Conservation (phyloP, 1,140 invertebrate species). For the Eriosoma lanigerum region DNA sequence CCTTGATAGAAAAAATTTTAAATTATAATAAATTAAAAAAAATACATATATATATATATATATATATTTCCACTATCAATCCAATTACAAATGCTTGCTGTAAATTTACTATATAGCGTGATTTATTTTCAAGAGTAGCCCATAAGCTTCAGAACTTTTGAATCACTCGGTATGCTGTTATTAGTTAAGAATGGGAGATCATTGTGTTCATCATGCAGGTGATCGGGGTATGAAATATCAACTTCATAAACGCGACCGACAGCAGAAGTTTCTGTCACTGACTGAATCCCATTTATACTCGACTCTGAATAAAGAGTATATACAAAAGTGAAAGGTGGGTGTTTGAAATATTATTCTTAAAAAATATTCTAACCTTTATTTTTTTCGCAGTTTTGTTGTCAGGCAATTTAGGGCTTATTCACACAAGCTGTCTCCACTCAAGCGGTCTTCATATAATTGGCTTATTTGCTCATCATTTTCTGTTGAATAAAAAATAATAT, state of each 20-base stretch:
- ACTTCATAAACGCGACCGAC: not conserved
- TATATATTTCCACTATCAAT: slow-evolving; percentile 56
- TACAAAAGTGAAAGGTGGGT: too few species aligned
- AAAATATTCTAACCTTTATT: too few species aligned
- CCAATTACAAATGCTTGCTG: slow-evolving; percentile 59
- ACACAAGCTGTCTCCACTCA: too few species aligned
- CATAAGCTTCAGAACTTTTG: slow-evolving; percentile 53
- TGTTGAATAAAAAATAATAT: too few species aligned
- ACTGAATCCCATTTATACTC: not conserved
- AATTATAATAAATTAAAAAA: not conserved
- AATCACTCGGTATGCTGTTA: slow-evolving; percentile 52
- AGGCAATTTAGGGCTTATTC: too few species aligned
- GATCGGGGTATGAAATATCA: not conserved
- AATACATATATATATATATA: too few species aligned
- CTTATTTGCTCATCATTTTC: too few species aligned
- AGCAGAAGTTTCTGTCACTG: not conserved
- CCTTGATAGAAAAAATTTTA: not conserved
- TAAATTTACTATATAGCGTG: slow-evolving; percentile 61
- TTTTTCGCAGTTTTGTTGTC: too few species aligned
- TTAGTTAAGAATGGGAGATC: slow-evolving; percentile 59
- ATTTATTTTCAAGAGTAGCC: slow-evolving; percentile 56
- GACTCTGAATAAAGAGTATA: too few species aligned
- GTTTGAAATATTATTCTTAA: too few species aligned
- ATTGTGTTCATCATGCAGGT: slow-evolving; percentile 56
- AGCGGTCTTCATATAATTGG: too few species aligned